Evolutionary conservation across 2,888 invertebrate species (phyloP).

Genomic region (Drosophila kokeensis): DNA sequence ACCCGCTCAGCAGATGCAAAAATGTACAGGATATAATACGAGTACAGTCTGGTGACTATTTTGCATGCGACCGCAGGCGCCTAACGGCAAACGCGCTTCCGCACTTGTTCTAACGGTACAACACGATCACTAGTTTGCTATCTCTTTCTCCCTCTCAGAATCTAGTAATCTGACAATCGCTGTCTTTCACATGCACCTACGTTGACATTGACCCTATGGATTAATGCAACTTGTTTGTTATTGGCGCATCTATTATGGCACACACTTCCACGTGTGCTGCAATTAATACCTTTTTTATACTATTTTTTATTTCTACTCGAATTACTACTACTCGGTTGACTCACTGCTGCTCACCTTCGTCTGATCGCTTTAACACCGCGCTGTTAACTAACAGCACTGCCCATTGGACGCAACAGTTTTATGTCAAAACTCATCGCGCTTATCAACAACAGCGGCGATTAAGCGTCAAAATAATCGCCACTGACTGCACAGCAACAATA

Average conservation of each 20-base stretch:
- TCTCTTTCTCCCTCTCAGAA: background rate
- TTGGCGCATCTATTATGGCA: background rate
- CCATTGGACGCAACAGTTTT: constrained; percentile 32
- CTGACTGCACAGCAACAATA: constrained; percentile 25
- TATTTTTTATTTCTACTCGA: background rate
- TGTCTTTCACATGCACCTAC: constrained; percentile 16
- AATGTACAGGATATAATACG: constrained; percentile 7
- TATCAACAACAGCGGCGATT: constrained; percentile 41
- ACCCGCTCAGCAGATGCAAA: background rate
- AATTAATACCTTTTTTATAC: constrained; percentile 12
- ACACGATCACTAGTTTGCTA: constrained; percentile 16
- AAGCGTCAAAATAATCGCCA: background rate
- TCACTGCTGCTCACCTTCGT: constrained; percentile 32
- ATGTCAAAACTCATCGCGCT: constrained; percentile 34
- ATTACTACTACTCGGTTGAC: constrained; percentile 19
- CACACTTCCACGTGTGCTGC: background rate
- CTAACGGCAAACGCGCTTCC: constrained; percentile 69
- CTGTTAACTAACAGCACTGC: constrained; percentile 53
- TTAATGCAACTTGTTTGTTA: constrained; percentile 18
- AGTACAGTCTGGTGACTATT: constrained; percentile 50
- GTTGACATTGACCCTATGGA: constrained; percentile 42
- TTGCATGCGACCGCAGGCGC: constrained; percentile 47
- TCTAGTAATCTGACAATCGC: background rate
- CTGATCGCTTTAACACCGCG: constrained; percentile 39
- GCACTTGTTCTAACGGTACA: constrained; percentile 71